Percentiles rank a stretch among this genome's conserved stretches.
phyloP scores from a whole-genome alignment of 2,888 invertebrate species.

The Rhabditophanes sp. region DNA sequence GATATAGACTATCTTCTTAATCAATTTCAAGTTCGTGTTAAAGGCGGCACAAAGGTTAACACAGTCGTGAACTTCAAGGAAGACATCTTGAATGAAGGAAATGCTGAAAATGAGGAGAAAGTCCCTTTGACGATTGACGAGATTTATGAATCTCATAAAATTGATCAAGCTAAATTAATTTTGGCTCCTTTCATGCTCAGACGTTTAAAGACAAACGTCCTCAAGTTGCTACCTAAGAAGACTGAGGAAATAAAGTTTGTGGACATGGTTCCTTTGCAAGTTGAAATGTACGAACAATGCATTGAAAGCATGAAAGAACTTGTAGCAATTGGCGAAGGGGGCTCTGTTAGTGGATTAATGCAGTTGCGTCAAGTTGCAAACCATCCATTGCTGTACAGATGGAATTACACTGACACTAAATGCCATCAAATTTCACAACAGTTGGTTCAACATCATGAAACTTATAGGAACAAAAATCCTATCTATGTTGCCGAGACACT shows the following conservation, averaged over 20 bases:
- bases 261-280: conserved; percentile 59
- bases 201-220: conserved; percentile 59
- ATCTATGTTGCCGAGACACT: conserved; percentile 65
- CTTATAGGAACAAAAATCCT: conserved; percentile 45
- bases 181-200: conserved; percentile 87
- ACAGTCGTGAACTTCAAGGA: conserved; percentile 1
- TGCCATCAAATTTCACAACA: conserved; percentile 56
- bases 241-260: conserved; percentile 57
- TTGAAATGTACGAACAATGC: conserved; percentile 53
- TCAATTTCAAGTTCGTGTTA: conserved; percentile 16
- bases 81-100: too few relatives aligned
- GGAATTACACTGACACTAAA: conserved; percentile 54
- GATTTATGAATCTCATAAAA: conserved; percentile 72
- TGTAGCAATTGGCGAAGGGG: conserved; percentile 6
- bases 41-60: conserved; percentile 3
- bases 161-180: conserved; percentile 77
- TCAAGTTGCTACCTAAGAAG: conserved; percentile 64
- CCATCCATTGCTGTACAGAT: conserved; percentile 70
- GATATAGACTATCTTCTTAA: conserved; percentile 25
- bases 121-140: conserved; percentile 45
- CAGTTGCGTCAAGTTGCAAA: conserved; percentile 80
- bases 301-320: conserved; percentile 12
- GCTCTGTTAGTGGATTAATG: conserved; percentile 77
- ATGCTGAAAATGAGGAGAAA: conserved; percentile 2
- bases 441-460: too few relatives aligned